Conservation (phyloP, 2,797 vertebrate genomes). For the Galago senegalensis region DNA sequence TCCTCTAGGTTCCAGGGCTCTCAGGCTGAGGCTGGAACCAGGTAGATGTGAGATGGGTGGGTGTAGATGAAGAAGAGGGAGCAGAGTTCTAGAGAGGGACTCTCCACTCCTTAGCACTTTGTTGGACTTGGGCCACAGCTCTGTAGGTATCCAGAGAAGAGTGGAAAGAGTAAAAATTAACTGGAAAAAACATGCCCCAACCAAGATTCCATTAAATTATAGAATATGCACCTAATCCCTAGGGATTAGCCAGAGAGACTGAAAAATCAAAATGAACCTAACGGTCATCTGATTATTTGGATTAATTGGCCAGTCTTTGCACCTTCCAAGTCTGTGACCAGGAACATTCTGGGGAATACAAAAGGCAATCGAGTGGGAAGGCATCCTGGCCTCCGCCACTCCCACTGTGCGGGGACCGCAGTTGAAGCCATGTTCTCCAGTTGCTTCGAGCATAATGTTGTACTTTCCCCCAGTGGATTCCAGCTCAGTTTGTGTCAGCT, state of each 20-base stretch:
- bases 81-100: not conserved
- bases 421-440: not conserved
- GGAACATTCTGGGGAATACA: not conserved
- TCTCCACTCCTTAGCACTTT: not conserved
- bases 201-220: not conserved
- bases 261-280: not conserved
- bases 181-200: not conserved
- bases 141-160: slow-evolving; percentile 42
- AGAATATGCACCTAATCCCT: not conserved
- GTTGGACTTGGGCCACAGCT: not conserved
- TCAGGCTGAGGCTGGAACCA: not conserved
- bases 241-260: slow-evolving; percentile 4
- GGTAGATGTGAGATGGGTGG: not conserved
- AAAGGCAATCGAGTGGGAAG: not conserved
- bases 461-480: slow-evolving; percentile 50
- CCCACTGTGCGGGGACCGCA: not conserved
- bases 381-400: not conserved
- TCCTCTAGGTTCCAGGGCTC: not conserved
- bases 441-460: slow-evolving; percentile 31
- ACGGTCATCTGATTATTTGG: not conserved
- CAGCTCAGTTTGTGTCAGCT: slow-evolving; percentile 67
- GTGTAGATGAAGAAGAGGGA: not conserved
- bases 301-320: not conserved
- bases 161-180: slow-evolving; percentile 26
- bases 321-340: not conserved